Evolutionary conservation across 2,797 vertebrate genomes (phyloP), one percentile per base, ranked within the genome.

Genomic region (Bradypus variegatus): DNA sequence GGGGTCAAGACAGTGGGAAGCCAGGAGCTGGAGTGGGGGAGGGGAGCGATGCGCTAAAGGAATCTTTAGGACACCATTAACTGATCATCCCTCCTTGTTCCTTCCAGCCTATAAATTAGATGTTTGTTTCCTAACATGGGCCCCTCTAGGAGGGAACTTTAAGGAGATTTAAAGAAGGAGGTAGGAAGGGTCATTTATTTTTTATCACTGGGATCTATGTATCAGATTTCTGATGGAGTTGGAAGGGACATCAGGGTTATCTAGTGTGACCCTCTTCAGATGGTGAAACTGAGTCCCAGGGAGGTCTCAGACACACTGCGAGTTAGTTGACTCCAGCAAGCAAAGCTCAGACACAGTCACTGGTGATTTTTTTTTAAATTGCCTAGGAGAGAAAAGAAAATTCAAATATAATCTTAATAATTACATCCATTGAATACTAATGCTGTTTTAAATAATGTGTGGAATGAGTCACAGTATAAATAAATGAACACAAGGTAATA

Each of bases 121-220:
- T 3, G 50, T 8, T 77, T 82, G 18, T 58, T 86, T 69, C 38
- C n/a, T 48, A 8, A 31, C n/a, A 65, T 4, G 38, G 60, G 50
- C 31, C 55, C 50, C 53, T 89, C 75, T 75, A n/a, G n/a, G 1
- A 81, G 75, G 75, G 50, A 67, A 62, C 45, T 45, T 76, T 78
- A 89, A 84, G 58, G 73, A 48, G n/a, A 72, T 79, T 82, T 94
- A 60, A 82, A 83, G 75, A 89, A 88, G 23, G 84, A 92, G 33
- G 29, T 78, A 5, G 45, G 65, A 78, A 95, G n/a, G 15, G 13
- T 89, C 83, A 31, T 70, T 60, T 89, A 65, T 85, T 45, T 23
- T 41, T 62, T 38, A 38, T 84, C 72, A 64, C 53, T 67, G 25
- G 36, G 36, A 77, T 38, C 55, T 84, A 69, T 2, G 8, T 45